Evolutionary conservation across 2,888 invertebrate species (phyloP).

Genomic region (Ornithoptera priamus): DNA sequence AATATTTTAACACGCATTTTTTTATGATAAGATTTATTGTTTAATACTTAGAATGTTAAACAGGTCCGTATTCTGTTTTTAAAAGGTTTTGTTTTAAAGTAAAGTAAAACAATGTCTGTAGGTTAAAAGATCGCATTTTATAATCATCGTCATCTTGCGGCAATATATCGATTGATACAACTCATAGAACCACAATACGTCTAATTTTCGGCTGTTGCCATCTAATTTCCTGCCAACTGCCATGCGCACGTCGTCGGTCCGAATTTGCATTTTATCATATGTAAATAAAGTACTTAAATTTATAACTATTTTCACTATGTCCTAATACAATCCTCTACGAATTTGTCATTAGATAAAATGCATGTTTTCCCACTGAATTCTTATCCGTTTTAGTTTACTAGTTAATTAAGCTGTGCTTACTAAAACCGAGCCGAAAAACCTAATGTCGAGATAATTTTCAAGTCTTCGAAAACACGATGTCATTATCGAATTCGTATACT

Average conservation of each 20-base stretch:
- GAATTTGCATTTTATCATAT: not conserved
- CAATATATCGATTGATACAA: no score
- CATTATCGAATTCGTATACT: slow-evolving; percentile 39
- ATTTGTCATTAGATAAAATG: not conserved
- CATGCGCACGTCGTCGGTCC: no score
- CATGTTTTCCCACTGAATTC: not conserved
- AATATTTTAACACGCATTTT: not conserved
- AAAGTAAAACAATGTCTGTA: no score
- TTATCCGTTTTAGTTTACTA: not conserved
- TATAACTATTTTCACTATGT: not conserved
- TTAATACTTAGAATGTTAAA: not conserved
- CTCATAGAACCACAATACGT: no score
- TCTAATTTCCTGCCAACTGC: no score
- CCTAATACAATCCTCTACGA: not conserved
- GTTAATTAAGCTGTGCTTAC: not conserved
- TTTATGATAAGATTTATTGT: not conserved
- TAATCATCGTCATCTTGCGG: no score
- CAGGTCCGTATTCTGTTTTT: not conserved
- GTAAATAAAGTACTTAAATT: not conserved
- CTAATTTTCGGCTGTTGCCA: no score
- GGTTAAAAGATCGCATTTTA: no score
- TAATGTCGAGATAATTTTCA: not conserved
- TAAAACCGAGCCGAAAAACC: not conserved
- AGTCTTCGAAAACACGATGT: not conserved
- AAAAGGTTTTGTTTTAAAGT: not conserved